phyloP scores from a whole-genome alignment of 2,797 vertebrate species.

The Danionella dracula region DNA sequence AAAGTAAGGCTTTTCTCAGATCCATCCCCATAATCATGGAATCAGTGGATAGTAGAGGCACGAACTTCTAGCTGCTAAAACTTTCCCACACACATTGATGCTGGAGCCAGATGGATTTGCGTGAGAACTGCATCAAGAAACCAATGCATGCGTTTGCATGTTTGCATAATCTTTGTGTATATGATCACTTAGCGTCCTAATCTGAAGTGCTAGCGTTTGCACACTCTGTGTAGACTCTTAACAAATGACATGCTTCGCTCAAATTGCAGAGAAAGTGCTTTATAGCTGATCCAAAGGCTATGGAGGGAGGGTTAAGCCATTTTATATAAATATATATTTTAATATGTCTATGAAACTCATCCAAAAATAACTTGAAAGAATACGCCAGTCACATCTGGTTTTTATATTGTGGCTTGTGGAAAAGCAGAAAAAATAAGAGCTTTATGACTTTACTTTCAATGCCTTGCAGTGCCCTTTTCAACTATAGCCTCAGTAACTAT shows the following conservation, averaged over 20 bases:
- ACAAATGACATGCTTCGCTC: slow-evolving; percentile 47
- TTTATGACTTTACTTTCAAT: slow-evolving; percentile 48
- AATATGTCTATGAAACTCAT: slow-evolving; percentile 53
- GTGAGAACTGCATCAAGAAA: neutral
- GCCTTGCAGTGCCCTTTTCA: slow-evolving; percentile 31
- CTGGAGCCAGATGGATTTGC: neutral
- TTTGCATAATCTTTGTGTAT: slow-evolving; percentile 6
- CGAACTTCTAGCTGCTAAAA: neutral
- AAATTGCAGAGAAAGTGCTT: slow-evolving; percentile 46
- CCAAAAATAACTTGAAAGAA: slow-evolving; percentile 62
- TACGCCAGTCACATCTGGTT: slow-evolving; percentile 56
- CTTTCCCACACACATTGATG: neutral
- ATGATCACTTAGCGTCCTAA: slow-evolving; percentile 28
- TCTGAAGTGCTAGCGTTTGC: slow-evolving; percentile 6
- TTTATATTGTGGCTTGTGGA: slow-evolving; percentile 60
- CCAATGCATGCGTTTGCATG: neutral
- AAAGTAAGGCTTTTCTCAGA: slow-evolving; percentile 5
- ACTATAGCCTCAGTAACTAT: slow-evolving; percentile 22
- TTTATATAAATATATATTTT: slow-evolving; percentile 61
- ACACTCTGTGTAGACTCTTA: slow-evolving; percentile 28
- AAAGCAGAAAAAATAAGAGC: slow-evolving; percentile 50
- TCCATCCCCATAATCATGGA: slow-evolving; percentile 27
- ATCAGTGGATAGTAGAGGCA: neutral
- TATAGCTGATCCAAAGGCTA: slow-evolving; percentile 46
- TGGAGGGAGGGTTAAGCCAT: slow-evolving; percentile 47